These are phyloP conservation scores for Ciona savignyi DNA, from an alignment of 23 tunicate species.

Conservation along the genomic window DNA sequence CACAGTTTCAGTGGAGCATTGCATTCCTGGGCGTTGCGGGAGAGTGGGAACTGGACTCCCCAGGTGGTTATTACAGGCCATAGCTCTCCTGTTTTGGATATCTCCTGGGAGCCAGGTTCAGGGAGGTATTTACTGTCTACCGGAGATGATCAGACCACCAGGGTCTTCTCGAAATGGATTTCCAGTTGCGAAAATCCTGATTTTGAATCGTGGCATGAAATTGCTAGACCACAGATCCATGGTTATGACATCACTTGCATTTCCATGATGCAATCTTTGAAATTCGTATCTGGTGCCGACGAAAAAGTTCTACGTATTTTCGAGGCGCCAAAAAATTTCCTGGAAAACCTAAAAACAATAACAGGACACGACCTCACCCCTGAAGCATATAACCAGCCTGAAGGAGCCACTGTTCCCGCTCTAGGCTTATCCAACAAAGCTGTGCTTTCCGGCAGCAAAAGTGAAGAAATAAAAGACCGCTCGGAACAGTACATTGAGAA, in stretches of 20 bases:
- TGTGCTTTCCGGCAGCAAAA: slow-evolving; percentile 16
- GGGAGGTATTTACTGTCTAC: slow-evolving; percentile 59
- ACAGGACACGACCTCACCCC: slow-evolving; percentile 7
- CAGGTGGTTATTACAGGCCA: slow-evolving; percentile 62
- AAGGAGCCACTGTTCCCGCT: slow-evolving; percentile 98
- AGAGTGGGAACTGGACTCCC: slow-evolving; percentile 35
- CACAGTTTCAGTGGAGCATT: slow-evolving; percentile 86
- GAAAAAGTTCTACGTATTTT: slow-evolving; percentile 96
- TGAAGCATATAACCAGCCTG: slow-evolving; percentile 25
- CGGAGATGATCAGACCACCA: slow-evolving; percentile 80
- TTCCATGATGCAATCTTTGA: slow-evolving; percentile 22
- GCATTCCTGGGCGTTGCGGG: slow-evolving; percentile 57
- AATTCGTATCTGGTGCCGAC: slow-evolving; percentile 93
- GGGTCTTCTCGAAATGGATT: slow-evolving; percentile 69
- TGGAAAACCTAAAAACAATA: slow-evolving; percentile 38
- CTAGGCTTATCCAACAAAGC: slow-evolving; percentile 95
- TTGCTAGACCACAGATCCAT: slow-evolving; percentile 97
- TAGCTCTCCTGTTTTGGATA: slow-evolving; percentile 33
- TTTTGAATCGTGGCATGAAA: slow-evolving; percentile 77
- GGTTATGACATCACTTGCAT: slow-evolving; percentile 93
- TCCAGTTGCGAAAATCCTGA: slow-evolving; percentile 9
- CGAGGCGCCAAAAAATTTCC: slow-evolving; percentile 71
- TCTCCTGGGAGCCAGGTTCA: slow-evolving; percentile 69
- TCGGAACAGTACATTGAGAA: slow-evolving; percentile 78
- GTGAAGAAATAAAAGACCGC: slow-evolving; percentile 17